Evolutionary conservation across 2,113 vertebrate species (phyloP).

Genomic region (Python bivittatus): DNA sequence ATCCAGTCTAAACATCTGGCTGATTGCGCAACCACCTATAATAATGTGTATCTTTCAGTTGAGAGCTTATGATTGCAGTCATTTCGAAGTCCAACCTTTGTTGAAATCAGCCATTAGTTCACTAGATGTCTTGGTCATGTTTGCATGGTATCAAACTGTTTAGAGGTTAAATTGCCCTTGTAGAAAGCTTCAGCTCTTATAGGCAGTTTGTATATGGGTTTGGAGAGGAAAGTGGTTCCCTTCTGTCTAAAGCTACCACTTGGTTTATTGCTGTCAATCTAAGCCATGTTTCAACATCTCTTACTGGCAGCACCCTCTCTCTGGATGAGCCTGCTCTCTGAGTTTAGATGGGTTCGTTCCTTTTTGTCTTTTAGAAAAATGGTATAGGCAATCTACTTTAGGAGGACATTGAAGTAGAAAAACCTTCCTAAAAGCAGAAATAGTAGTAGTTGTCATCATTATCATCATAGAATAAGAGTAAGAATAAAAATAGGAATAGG

Average conservation of each 20-base stretch:
- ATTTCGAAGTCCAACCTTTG: slow-evolving; percentile 10
- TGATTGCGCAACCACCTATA: no score
- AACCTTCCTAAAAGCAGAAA: background rate
- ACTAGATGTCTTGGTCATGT: background rate
- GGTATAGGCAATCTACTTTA: background rate
- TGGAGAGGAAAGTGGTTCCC: background rate
- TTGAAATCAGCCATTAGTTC: background rate
- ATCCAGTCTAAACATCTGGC: no score
- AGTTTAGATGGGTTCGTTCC: background rate
- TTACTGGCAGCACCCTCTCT: background rate
- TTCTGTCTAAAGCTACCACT: background rate
- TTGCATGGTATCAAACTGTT: background rate
- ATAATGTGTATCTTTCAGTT: background rate
- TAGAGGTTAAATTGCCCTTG: background rate
- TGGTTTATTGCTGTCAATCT: background rate
- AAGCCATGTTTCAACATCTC: background rate
- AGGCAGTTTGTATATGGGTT: no score
- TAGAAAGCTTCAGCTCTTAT: background rate
- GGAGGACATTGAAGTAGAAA: background rate
- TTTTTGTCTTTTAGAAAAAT: background rate
- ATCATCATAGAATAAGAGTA: no score
- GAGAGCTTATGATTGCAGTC: background rate
- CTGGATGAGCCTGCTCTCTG: background rate
- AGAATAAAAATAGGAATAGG: background rate
- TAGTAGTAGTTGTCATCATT: background rate